Conservation (phyloP, 2,797 vertebrate genomes). For the Bradypodion pumilum region DNA sequence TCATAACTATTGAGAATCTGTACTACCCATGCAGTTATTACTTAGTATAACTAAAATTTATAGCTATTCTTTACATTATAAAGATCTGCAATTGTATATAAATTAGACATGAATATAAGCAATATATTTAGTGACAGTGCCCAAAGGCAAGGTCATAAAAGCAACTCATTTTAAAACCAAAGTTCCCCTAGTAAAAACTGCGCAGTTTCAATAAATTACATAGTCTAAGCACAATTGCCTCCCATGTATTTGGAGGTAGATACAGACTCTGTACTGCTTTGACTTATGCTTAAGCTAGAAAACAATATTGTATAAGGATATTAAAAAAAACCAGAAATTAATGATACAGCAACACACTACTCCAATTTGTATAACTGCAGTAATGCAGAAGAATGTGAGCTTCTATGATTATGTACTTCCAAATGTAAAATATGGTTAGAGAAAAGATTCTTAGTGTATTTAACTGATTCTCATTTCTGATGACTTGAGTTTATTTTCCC, state of each 20-base stretch:
- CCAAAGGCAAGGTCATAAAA: constrained; percentile 3
- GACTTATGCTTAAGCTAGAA: background rate
- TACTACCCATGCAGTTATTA: background rate
- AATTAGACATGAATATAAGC: background rate
- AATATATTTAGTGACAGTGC: background rate
- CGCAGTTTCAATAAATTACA: constrained; percentile 8
- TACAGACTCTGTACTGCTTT: background rate
- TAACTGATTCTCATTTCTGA: background rate
- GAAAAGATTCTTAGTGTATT: background rate
- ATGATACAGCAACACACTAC: background rate
- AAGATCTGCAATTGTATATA: background rate
- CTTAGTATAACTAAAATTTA: background rate
- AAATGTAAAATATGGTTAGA: background rate
- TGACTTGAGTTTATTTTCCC: background rate
- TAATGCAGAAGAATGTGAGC: background rate
- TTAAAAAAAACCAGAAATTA: background rate
- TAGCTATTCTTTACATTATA: background rate
- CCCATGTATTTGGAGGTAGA: background rate
- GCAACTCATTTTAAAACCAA: constrained; percentile 4
- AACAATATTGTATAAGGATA: background rate
- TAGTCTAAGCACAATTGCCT: background rate
- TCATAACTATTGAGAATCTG: background rate
- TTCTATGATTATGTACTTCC: background rate
- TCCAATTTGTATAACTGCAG: background rate
- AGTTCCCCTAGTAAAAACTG: background rate